These are phyloP conservation scores for Macrosteles quadrilineatus DNA, from an alignment of 1,140 invertebrate genomes.

Conservation along the genomic window DNA sequence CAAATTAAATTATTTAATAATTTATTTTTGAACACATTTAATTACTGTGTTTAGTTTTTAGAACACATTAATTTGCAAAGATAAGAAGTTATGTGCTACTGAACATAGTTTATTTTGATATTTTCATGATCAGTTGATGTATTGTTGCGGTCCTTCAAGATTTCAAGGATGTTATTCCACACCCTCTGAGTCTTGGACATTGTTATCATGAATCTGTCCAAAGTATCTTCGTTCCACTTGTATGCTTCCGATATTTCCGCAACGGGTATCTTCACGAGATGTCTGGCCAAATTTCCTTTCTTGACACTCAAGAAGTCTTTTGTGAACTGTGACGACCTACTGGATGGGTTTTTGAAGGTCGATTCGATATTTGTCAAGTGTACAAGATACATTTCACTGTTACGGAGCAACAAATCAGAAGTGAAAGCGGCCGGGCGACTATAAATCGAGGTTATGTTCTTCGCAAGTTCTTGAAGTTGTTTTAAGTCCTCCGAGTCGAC, in stretches of 20 bases:
- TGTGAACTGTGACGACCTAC: background rate
- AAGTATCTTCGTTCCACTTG: background rate
- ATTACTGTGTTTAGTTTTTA: too few species aligned
- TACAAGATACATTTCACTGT: background rate
- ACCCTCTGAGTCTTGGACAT: constrained; percentile 2
- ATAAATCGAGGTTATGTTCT: background rate
- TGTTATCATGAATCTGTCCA: constrained; percentile 11
- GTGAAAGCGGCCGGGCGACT: background rate
- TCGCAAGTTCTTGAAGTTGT: background rate
- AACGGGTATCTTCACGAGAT: background rate
- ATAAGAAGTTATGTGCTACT: too few species aligned
- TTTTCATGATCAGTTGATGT: too few species aligned
- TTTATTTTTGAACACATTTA: too few species aligned
- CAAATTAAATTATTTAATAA: too few species aligned
- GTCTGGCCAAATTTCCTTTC: background rate
- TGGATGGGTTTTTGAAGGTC: background rate
- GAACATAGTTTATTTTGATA: too few species aligned
- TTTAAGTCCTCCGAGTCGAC: too few species aligned
- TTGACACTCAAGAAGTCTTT: too few species aligned
- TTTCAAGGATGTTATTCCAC: background rate
- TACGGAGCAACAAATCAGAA: background rate
- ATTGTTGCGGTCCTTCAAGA: too few species aligned
- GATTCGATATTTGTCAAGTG: background rate
- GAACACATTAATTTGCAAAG: too few species aligned
- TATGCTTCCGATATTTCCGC: background rate